A percentile compares a stretch with the other conserved stretches of the same genome.
These are phyloP conservation scores for Agonopterix alstromeriana DNA, from an alignment of 2,888 invertebrate species.

Conservation along the genomic window DNA sequence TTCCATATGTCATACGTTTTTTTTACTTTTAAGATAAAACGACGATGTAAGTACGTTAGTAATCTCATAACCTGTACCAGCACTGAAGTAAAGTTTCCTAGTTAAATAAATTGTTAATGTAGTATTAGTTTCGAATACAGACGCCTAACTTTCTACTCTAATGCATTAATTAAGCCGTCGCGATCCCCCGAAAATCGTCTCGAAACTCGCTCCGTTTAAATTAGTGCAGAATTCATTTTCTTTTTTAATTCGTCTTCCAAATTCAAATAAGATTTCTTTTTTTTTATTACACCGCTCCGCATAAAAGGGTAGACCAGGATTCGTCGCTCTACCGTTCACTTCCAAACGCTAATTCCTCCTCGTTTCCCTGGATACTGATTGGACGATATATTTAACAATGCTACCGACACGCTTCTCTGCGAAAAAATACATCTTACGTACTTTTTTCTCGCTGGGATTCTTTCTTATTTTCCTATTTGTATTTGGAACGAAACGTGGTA, in stretches of 20 bases:
- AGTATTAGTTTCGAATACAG: not conserved
- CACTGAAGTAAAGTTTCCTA: no score
- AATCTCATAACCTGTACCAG: no score
- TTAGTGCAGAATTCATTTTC: slow-evolving; percentile 71
- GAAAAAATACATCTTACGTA: slow-evolving; percentile 69
- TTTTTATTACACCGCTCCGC: slow-evolving; percentile 49
- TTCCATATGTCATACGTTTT: no score
- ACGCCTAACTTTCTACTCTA: slow-evolving; percentile 38
- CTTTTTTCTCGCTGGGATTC: slow-evolving; percentile 59
- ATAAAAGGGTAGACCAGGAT: slow-evolving; percentile 68
- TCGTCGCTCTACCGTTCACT: slow-evolving; percentile 53
- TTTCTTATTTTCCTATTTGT: slow-evolving; percentile 53
- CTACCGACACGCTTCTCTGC: slow-evolving; percentile 62
- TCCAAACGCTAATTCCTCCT: slow-evolving; percentile 66
- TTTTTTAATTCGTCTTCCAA: slow-evolving; percentile 72
- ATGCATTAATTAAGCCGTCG: slow-evolving; percentile 64
- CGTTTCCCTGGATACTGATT: slow-evolving; percentile 66
- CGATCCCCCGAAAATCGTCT: slow-evolving; percentile 62
- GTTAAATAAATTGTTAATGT: no score
- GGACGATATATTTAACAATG: slow-evolving; percentile 75
- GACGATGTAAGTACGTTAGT: slow-evolving; percentile 7
- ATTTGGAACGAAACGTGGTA: slow-evolving; percentile 42
- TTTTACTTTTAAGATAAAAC: no score
- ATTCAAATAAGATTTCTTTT: slow-evolving; percentile 73
- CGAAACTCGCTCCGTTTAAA: slow-evolving; percentile 63